Evolutionary conservation across 2,797 vertebrate species (phyloP), one percentile per base, ranked within the genome.

Genomic region (Sarcoramphus papa): DNA sequence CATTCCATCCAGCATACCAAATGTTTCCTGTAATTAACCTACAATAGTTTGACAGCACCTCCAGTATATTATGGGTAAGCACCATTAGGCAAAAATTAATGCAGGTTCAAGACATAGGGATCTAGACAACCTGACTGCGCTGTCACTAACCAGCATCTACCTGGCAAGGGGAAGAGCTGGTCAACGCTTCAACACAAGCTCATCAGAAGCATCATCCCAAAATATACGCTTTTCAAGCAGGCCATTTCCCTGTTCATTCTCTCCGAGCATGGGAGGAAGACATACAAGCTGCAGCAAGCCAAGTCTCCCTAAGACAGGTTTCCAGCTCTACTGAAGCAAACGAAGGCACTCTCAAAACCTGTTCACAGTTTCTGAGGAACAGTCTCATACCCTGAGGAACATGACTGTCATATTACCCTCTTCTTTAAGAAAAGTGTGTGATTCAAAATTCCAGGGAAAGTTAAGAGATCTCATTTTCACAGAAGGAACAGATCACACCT

Each of bases 1-100:
- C 51, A 90, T 93, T 80, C 74, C 90, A 95, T 63, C 84, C 72
- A 33, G 90, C 68, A 78, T 41, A 45, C 82, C 88, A 92, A 54
- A 94, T 3, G 80, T 93, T 95, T 96, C 89, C 93, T 95, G 59
- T 10, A 67, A 88, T 88, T 72, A 92, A 91, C 51, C 48, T 59
- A 23, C 73, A 82, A 64, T 21, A 85, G 64, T 43, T 53, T 74
- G 83, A 48, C 79, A 64, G 90, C 83, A 90, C 70, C 37, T 65
- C 79, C 72, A 64, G 79, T 14, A 67, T 10, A 45, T 16, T 65
- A 76, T 4, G 51, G 57, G 41, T 33, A 51, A 60, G 89, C 59
- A 76, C 54, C 27, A 14, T 35, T 2, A 50, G 40, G 77, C 51
- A 95, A 24, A 60, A 53, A 19, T 3, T 75, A 94, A 40, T 40